Percentiles rank a stretch among this genome's conserved stretches.
Evolutionary conservation across 2,797 vertebrate genomes (phyloP).

Genomic region (Cottoperca gobio): DNA sequence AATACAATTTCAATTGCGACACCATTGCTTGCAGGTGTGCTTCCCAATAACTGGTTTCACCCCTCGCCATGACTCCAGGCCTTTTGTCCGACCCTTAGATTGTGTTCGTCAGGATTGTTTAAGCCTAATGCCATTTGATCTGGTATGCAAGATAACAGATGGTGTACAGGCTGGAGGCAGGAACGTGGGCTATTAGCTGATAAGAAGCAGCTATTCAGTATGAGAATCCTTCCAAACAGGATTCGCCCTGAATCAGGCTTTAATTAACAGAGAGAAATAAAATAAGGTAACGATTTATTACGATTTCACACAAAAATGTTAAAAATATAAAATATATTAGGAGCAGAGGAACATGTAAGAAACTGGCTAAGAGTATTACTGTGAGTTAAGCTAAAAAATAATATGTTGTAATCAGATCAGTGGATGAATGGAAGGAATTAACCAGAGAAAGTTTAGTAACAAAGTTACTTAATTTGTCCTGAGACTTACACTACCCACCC

Average conservation of each 20-base stretch:
- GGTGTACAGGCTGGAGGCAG: conserved; percentile 7
- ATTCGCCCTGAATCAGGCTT: not conserved
- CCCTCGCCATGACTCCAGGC: not conserved
- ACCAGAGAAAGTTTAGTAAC: not conserved
- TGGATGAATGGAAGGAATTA: not conserved
- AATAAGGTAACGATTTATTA: not conserved
- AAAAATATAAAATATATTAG: not conserved
- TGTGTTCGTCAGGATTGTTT: too few relatives aligned
- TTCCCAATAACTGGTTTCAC: not conserved
- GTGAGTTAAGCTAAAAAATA: not conserved
- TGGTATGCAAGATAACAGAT: conserved; percentile 28
- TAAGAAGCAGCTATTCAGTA: not conserved
- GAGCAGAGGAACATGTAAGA: not conserved
- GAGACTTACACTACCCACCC: not conserved
- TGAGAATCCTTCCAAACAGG: not conserved
- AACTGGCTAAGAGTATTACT: not conserved
- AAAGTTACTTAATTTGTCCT: not conserved
- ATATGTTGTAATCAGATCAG: not conserved
- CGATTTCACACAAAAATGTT: not conserved
- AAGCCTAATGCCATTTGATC: conserved; percentile 13
- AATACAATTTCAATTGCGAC: too few relatives aligned
- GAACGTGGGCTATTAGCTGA: not conserved
- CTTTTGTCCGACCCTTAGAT: too few relatives aligned
- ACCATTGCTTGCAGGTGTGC: not conserved
- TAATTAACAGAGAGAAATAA: not conserved